These are phyloP conservation scores for Xenopus petersii DNA, from an alignment of 2,797 vertebrate genomes.

Conservation along the genomic window DNA sequence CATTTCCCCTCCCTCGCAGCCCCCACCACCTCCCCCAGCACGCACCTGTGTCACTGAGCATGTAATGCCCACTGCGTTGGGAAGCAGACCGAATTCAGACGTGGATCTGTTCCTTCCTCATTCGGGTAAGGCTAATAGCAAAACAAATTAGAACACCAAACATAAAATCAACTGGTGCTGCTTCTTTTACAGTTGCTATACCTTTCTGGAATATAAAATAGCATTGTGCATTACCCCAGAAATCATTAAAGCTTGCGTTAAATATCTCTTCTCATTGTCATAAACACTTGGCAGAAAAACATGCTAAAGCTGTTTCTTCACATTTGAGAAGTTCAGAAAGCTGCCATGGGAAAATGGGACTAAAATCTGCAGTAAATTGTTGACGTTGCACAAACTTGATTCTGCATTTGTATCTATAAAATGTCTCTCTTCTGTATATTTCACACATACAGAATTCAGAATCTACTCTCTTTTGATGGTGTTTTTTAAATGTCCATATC, in stretches of 20 bases:
- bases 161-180: no score
- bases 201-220: no score
- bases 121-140: constrained; percentile 69
- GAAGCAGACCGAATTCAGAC: constrained; percentile 79
- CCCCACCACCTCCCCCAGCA: constrained; percentile 75
- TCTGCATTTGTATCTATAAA: not conserved
- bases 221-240: not conserved
- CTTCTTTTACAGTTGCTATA: no score
- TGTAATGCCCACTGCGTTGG: constrained; percentile 67
- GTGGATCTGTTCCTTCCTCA: constrained; percentile 80
- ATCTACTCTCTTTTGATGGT: no score
- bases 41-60: constrained; percentile 82
- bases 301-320: no score
- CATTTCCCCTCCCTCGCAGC: constrained; percentile 66
- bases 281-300: constrained; percentile 2
- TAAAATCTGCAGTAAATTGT: constrained; percentile 22
- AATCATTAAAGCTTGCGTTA: constrained; percentile 25
- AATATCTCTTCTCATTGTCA: constrained; percentile 16
- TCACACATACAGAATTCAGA: not conserved
- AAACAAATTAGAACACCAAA: no score
- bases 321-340: no score
- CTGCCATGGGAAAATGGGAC: no score
- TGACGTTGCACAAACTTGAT: constrained; percentile 14
- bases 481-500: no score
- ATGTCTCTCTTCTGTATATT: not conserved